These are phyloP conservation scores for Zosterops lateralis DNA, from an alignment of 2,113 vertebrate species.

Conservation along the genomic window DNA sequence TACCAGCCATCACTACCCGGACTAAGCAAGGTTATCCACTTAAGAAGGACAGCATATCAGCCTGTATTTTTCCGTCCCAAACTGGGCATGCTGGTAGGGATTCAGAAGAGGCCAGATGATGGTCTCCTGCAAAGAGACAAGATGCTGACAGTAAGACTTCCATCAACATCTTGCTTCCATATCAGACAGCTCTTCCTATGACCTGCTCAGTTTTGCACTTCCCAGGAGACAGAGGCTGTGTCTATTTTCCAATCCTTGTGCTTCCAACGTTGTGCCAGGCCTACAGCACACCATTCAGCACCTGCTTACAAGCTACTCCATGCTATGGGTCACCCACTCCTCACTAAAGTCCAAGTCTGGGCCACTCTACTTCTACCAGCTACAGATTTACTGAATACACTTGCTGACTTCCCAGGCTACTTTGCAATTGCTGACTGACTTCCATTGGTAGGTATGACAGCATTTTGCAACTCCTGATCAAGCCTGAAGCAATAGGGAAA, in stretches of 20 bases:
- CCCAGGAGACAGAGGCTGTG: background rate
- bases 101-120: background rate
- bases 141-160: background rate
- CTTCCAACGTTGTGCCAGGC: accelerated
- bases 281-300: background rate
- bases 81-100: background rate
- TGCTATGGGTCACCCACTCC: background rate
- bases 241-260: background rate
- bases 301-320: background rate
- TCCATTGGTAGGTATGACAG: background rate
- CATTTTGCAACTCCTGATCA: background rate
- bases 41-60: background rate
- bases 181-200: background rate
- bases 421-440: background rate
- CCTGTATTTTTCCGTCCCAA: background rate
- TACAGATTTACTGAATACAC: background rate
- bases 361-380: background rate
- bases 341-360: background rate
- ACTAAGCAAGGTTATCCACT: background rate
- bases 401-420: background rate
- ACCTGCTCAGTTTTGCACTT: background rate
- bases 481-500: background rate
- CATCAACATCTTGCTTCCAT: background rate
- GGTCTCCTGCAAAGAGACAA: background rate
- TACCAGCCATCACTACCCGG: background rate